Percentiles rank a stretch among this genome's conserved stretches.
These are phyloP conservation scores for Ceyx melanurus DNA, from an alignment of 2,113 vertebrate genomes.

Conservation along the genomic window DNA sequence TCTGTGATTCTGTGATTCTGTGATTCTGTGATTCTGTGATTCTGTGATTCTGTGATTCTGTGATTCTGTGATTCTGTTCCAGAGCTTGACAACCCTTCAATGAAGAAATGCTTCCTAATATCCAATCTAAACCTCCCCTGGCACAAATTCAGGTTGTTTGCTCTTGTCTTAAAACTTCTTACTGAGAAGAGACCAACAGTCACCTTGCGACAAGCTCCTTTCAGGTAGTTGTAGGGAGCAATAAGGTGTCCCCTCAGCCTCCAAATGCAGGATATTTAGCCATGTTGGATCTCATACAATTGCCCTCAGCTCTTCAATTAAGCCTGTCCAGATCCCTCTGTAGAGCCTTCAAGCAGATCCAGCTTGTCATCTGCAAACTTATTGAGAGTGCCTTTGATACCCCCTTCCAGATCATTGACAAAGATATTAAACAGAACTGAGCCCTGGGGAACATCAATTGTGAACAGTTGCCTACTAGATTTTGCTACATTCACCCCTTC, in stretches of 20 bases:
- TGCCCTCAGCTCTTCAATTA: neutral
- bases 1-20: too few relatives aligned
- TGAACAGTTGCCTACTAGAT: neutral
- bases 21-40: too few relatives aligned
- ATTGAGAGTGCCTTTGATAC: neutral
- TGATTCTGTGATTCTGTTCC: too few relatives aligned
- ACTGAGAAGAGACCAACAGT: too few relatives aligned
- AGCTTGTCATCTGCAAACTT: neutral
- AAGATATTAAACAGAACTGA: neutral
- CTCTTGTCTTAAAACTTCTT: neutral
- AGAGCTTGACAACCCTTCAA: neutral
- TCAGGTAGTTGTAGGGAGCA: neutral
- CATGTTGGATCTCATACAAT: neutral
- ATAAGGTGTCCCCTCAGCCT: neutral
- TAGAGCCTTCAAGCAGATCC: neutral
- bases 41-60: too few relatives aligned
- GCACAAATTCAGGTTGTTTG: neutral
- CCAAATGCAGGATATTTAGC: neutral
- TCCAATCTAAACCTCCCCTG: neutral
- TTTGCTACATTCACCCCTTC: neutral
- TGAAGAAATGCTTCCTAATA: neutral
- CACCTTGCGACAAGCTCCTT: neutral
- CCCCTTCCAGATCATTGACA: neutral
- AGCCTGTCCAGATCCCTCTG: neutral
- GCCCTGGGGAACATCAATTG: neutral